Evolutionary conservation across 1,140 invertebrate genomes (phyloP), one percentile per base, ranked within the genome.

Genomic region (Drepana arcuata): DNA sequence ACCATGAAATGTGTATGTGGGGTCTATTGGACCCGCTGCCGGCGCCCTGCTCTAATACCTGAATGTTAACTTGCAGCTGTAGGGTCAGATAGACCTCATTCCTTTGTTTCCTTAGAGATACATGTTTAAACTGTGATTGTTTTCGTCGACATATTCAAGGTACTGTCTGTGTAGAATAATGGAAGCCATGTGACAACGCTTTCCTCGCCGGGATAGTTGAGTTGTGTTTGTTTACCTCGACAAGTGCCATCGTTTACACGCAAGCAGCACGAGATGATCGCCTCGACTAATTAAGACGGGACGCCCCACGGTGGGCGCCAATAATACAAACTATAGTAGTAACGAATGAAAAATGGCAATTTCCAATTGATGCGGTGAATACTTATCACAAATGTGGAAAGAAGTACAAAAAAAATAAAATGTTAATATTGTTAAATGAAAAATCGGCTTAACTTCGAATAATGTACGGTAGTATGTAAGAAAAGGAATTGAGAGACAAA

Each of bases 331-430:
- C 7, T 25, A 21, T 38, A n/a, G 2, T 10, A n/a, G n/a, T 21
- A 26, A 7, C 24, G 24, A 10, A 10, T 10, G 24, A 4, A 3
- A 26, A 6, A 26, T 26, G 6, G 4, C 24, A 26, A 4, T n/a
- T 10, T 4, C 10, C 2, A 26, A 26, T 2, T 10, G 4, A 26
- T 10, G 24, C 24, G 24, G 24, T 26, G 24, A 26, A 26, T 26
- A 26, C 24, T 26, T 26, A 26, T 26, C 24, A 6, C 32, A 45
- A 46, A n/a, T n/a, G n/a, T n/a, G 53, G 56, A 65, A 62, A 55
- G 49, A 73, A 77, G 74, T 79, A 79, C 74, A 75, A 79, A 70
- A 66, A 49, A 63, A 61, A 54, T 46, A 43, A 58, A 63, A 59
- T 50, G 51, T 62, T 73, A 65, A 64, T 69, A 69, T 71, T 51